Percentiles rank a stretch among this genome's conserved stretches.
Evolutionary conservation across 2,113 vertebrate genomes (phyloP).

Genomic region (Sciurus niger): DNA sequence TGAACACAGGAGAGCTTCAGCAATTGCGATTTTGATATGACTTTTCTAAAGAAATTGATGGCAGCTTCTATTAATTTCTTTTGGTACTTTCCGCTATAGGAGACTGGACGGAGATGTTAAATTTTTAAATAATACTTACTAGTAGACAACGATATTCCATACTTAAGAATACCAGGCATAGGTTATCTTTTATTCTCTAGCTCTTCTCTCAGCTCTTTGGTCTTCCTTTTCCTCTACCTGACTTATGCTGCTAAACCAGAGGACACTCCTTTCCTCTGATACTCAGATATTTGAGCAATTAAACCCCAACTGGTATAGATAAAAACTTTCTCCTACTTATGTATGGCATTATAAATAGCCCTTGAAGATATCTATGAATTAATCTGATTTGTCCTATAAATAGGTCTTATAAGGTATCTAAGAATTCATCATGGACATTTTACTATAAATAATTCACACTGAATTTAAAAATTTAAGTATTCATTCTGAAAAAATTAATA

Average conservation of each 20-base stretch:
- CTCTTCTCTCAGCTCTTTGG: not conserved
- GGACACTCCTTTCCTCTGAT: not conserved
- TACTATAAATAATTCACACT: not conserved
- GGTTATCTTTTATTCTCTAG: not conserved
- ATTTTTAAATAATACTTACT: not conserved
- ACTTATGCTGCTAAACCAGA: not conserved
- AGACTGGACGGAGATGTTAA: not conserved
- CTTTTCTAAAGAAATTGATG: constrained; percentile 15
- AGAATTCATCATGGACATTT: not conserved
- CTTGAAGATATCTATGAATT: not conserved
- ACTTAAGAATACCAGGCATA: not conserved
- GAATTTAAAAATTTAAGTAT: not conserved
- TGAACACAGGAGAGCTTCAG: not conserved
- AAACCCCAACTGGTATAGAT: not conserved
- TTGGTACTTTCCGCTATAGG: not conserved
- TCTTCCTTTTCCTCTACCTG: not conserved
- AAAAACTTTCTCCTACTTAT: not conserved
- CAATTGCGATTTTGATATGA: not conserved
- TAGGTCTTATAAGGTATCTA: not conserved
- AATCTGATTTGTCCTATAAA: not conserved
- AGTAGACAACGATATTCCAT: not conserved
- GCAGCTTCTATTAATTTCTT: not conserved
- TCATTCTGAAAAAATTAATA: not conserved
- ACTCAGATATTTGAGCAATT: not conserved
- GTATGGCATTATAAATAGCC: not conserved